Base-by-base conservation (phyloP, 2,888 invertebrate genomes). In the Eubasilissa splendida region DNA sequence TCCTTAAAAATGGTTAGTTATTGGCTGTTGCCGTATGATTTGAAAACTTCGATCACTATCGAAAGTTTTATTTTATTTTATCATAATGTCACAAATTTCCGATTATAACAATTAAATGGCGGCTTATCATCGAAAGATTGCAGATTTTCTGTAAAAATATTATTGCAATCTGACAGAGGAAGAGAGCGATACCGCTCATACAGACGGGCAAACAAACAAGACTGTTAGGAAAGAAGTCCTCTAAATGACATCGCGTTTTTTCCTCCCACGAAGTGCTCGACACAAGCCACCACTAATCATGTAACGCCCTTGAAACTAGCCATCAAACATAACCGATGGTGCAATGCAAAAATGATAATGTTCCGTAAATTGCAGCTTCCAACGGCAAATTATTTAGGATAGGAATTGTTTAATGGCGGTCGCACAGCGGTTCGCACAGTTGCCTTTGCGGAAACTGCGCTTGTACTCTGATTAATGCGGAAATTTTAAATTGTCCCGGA, bases 311-410 rank as follows among this genome's bases (percentile, higher is more conserved):
- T 68, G 68, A 68, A 68, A 11, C 14, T n/a, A 12, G 50, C 14
- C 33, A 14, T 14, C 10, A 11, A n/a, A n/a, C 58, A 58, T 9
- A 14, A 50, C 52, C 14, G 52, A 68, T 68, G 68, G 42, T 68
- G 68, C 68, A 68, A 68, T 68, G 42, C 63, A 68, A 68, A 58
- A 58, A 58, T 58, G 58, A 3, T 58, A 58, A n/a, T n/a, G 58
- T 10, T 2, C n/a, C 50, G 22, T 68, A 68, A 68, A 68, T 68
- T 52, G 68, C 68, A 68, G 50, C 52, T 50, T 68, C 68, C 14
- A 50, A 14, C 14, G 50, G n/a, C n/a, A 50, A 4, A 42, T 7
- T 63, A 33, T 33, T 63, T 12, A 33, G 63, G 63, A 68, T 68
- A 50, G 14, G 33, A 14, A 68, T 14, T 68, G 52, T 8, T 14